Evolutionary conservation across 2,888 invertebrate species (phyloP).

Genomic region (Lasioglossum zephyrum): DNA sequence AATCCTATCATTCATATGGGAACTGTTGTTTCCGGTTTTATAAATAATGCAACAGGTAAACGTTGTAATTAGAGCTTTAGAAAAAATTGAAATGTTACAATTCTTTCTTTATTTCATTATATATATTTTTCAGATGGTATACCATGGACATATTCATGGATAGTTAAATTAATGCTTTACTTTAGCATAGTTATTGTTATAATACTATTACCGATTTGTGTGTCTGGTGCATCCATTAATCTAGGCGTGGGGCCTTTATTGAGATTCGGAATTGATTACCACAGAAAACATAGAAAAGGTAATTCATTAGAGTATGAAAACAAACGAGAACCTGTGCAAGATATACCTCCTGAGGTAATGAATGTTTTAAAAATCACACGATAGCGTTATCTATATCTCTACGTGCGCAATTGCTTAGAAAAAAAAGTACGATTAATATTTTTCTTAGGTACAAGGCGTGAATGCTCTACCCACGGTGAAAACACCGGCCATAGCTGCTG

Average conservation of each 20-base stretch:
- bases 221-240: slow-evolving; percentile 68
- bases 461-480: background rate
- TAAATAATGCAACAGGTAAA: slow-evolving; percentile 75
- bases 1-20: slow-evolving; percentile 73
- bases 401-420: background rate
- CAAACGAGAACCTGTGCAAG: slow-evolving; percentile 66
- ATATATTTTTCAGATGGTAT: slow-evolving; percentile 63
- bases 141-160: slow-evolving; percentile 54
- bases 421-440: background rate
- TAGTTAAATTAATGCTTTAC: slow-evolving; percentile 47
- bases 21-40: slow-evolving; percentile 66
- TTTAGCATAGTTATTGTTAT: slow-evolving; percentile 53
- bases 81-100: background rate
- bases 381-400: background rate
- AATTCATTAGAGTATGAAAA: slow-evolving; percentile 42
- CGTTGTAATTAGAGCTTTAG: background rate
- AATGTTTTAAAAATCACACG: background rate
- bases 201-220: slow-evolving; percentile 57
- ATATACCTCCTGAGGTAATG: slow-evolving; percentile 67
- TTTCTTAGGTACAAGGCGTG: slow-evolving; percentile 6
- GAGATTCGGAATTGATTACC: slow-evolving; percentile 57
- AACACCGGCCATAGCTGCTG: background rate
- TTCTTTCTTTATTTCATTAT: background rate
- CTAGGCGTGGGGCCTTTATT: slow-evolving; percentile 73
- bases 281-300: slow-evolving; percentile 15